Conservation (phyloP, 2,797 vertebrate genomes). For the Chaetodon trifasciatus region DNA sequence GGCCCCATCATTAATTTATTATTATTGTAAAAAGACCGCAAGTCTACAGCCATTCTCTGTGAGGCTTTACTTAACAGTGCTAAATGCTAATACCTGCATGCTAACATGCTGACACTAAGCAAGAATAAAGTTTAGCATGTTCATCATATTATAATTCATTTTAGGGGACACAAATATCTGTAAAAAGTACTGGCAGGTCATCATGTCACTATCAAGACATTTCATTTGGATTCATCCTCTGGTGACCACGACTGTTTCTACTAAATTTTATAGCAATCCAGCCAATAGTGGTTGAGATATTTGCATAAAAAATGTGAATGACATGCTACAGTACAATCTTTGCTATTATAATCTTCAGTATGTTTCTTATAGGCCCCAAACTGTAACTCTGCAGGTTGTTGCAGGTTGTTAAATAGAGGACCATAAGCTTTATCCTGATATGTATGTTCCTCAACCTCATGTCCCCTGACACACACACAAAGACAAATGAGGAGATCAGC, state of each 20-base stretch:
- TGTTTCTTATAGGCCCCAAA: not conserved
- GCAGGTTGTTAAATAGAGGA: not conserved
- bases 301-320: not conserved
- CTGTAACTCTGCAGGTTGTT: not conserved
- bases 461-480: not conserved
- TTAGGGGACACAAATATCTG: not conserved
- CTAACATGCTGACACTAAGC: not conserved
- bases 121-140: not conserved
- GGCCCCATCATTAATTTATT: not conserved
- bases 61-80: not conserved
- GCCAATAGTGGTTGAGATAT: not conserved
- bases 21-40: not conserved
- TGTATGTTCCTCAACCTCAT: not conserved
- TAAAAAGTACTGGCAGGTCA: not conserved
- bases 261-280: not conserved
- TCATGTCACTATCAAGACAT: too few relatives aligned
- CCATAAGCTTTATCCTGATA: not conserved
- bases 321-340: not conserved
- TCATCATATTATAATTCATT: not conserved
- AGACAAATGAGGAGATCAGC: slow-evolving; percentile 5
- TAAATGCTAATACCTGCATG: not conserved
- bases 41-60: not conserved
- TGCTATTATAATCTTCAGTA: not conserved
- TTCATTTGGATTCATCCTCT: not conserved
- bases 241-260: not conserved